These are phyloP conservation scores for Gisinianus flammeolus DNA, from an alignment of 2,888 invertebrate genomes.

Conservation along the genomic window DNA sequence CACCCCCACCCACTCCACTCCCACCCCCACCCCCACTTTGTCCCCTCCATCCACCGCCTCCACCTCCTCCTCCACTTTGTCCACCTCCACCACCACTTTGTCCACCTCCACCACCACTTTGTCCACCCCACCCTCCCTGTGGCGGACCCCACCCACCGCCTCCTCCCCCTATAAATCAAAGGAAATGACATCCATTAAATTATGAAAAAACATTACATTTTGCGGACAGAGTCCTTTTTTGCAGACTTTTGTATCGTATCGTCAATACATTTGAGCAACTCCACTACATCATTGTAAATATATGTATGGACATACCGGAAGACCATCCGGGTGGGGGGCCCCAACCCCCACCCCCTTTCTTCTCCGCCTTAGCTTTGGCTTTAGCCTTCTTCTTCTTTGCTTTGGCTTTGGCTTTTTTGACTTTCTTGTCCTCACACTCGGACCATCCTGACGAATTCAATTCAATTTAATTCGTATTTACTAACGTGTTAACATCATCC, in stretches of 20 bases:
- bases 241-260: no score
- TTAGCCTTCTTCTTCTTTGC: conserved; percentile 31
- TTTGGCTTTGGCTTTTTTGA: conserved; percentile 23
- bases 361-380: conserved; percentile 19
- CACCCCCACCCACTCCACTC: not conserved
- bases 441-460: not conserved
- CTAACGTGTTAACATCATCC: not conserved
- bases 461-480: not conserved
- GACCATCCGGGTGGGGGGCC: conserved; percentile 3
- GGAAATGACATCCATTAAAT: no score
- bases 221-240: no score
- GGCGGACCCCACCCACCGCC: conserved; percentile 14
- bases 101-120: conserved; percentile 22
- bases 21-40: not conserved
- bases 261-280: no score
- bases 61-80: not conserved
- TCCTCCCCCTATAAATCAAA: conserved; percentile 18
- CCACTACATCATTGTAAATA: no score
- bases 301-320: no score
- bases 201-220: no score
- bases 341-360: conserved; percentile 20
- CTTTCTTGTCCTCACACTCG: conserved; percentile 22
- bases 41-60: conserved; percentile 1
- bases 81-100: not conserved
- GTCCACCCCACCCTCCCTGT: conserved; percentile 5